Base-by-base conservation (phyloP, 1,140 invertebrate genomes). In the Helicorthomorpha holstii region DNA sequence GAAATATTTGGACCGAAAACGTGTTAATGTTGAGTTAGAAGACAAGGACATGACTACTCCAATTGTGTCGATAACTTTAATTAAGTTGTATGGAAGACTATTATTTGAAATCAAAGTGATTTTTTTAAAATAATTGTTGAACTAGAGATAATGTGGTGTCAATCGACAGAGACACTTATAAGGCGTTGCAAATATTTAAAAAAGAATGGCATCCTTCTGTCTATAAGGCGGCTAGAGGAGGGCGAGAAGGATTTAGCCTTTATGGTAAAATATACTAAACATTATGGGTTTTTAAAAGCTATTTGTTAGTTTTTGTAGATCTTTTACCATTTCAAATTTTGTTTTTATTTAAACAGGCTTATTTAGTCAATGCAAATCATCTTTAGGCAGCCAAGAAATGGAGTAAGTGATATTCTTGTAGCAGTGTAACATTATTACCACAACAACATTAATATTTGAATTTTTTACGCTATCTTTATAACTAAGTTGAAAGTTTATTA, bases 131-230 rank as follows among this genome's bases (percentile, higher is more conserved):
- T n/a, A n/a, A n/a, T n/a, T n/a, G n/a, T n/a, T n/a, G n/a, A n/a
- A n/a, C n/a, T n/a, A 26, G 27, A 7, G 49, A 44, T 3, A n/a
- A 53, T 19, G 48, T 24, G 27, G n/a, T 7, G 41, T 22, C 22
- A 29, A 43, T 42, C 38, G 0, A 50, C 4, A 34, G 16, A 7
- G 29, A 34, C 29, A 34, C 29, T 34, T 34, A 16, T 16, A 34
- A 16, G 7, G 76, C 78, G 14, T 63, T 91, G 10, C 79, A 86
- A 67, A 80, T 91, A 44, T 83, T 88, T 60, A 75, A 75, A 43
- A 69, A 74, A 23, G 72, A 76, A 42, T 67, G 75, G n/a, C 84
- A 88, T 65, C 83, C 85, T 4, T 82, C 82, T 54, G 72, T 74
- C 21, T 83, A 80, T 58, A 86, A 85, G 64, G 72, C 73, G 21